These are phyloP conservation scores for Alsophila aescularia DNA, from an alignment of 2,888 invertebrate genomes.

Conservation along the genomic window DNA sequence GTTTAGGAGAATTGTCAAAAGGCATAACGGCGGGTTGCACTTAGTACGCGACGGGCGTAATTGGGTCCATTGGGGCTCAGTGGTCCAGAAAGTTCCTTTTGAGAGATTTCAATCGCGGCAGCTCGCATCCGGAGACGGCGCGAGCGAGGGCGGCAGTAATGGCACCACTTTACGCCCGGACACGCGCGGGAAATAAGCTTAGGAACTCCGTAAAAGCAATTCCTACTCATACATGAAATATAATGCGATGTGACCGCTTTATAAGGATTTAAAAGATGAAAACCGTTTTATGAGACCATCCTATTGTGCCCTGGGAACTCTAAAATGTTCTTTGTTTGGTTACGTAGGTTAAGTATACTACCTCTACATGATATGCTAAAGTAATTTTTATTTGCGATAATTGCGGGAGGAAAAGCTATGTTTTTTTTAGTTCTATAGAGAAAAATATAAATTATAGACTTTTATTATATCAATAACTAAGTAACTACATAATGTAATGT, in stretches of 20 bases:
- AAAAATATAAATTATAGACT: too few relatives aligned
- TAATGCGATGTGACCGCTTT: slow-evolving; percentile 78
- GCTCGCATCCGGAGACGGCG: slow-evolving; percentile 52
- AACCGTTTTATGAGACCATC: slow-evolving; percentile 52
- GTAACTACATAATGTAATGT: too few relatives aligned
- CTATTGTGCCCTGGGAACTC: slow-evolving; percentile 7
- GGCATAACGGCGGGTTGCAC: slow-evolving; percentile 31
- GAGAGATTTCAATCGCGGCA: slow-evolving; percentile 61
- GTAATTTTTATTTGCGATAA: too few relatives aligned
- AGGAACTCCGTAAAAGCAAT: slow-evolving; percentile 83
- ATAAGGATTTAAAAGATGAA: slow-evolving; percentile 77
- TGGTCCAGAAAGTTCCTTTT: slow-evolving; percentile 77
- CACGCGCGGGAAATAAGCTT: slow-evolving; percentile 83
- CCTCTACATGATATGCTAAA: too few relatives aligned
- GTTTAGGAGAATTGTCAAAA: slow-evolving; percentile 29
- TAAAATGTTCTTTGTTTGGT: slow-evolving; percentile 6
- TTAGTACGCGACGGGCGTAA: slow-evolving; percentile 49
- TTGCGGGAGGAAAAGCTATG: too few relatives aligned
- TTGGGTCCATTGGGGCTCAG: slow-evolving; percentile 68
- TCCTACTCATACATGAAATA: slow-evolving; percentile 80
- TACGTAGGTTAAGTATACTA: neutral
- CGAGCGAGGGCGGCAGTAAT: slow-evolving; percentile 58
- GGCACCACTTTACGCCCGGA: slow-evolving; percentile 80
- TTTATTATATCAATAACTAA: too few relatives aligned
- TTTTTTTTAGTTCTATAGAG: too few relatives aligned